Evolutionary conservation across 37 sponge, comb jelly and placozoan species (phyloP), one percentile per base, ranked within the genome.

Genomic region (Spongia lamella): DNA sequence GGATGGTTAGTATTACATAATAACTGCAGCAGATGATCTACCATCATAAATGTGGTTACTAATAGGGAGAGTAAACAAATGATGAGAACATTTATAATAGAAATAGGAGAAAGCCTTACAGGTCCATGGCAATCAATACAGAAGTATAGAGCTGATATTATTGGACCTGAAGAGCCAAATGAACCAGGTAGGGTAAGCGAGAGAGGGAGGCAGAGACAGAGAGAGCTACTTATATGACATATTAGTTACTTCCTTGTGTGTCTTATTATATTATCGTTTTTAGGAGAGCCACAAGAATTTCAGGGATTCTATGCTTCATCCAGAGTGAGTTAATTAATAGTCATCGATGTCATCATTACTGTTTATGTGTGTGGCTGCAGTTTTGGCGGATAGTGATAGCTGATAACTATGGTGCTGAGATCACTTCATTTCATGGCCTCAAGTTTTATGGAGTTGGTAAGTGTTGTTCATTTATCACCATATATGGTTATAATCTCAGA

Each of bases 381-480:
- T 93, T 56, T 53, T 93, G 86, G 89, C 43, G 72, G 53, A 16
- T 93, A 19, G 56, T 85, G 13, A 51, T 89, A 14, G 81, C 72
- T 36, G 79, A 79, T 38, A 93, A 93, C 64, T 89, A 86, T 81
- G 94, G 94, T 3, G 90, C 75, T 11, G 69, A 64, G 1, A 19
- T 57, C 33, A 85, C 90, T 0, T 54, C 67, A 35, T 54, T 93
- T 16, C 53, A 71, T n/a, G 82, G 85, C 17, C 39, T 93, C 13
- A 74, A 88, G 61, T 93, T 93, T 70, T 93, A 79, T 72, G 94
- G 94, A 50, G 66, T 93, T 20, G 94, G 94, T 93, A 37, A 85
- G 89, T 63, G 49, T 22, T 43, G 5, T n/a, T n/a, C n/a, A n/a
- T n/a, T n/a, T n/a, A n/a, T n/a, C n/a, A n/a, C n/a, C n/a, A n/a